Evolutionary conservation across 2,888 invertebrate genomes (phyloP).

Genomic region (Deilephila porcellus): DNA sequence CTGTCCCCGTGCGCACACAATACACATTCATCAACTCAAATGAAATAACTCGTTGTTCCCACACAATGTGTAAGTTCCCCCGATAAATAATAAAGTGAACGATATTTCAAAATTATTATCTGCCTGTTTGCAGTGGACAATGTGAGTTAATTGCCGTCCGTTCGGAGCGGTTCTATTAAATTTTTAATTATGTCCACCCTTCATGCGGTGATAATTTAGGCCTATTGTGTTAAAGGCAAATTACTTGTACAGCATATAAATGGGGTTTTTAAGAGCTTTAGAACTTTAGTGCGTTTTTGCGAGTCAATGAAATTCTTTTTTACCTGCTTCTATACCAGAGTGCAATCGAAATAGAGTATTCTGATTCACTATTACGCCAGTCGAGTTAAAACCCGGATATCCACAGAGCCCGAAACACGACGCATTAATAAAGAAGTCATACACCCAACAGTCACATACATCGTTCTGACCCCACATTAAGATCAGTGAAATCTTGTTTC

Average conservation of each 20-base stretch:
- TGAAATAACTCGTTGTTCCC: slow-evolving; percentile 9
- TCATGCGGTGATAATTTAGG: slow-evolving; percentile 9
- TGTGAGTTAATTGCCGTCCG: slow-evolving; percentile 23
- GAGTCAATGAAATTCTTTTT: no score
- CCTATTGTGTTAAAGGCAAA: slow-evolving; percentile 3
- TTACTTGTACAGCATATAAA: not conserved
- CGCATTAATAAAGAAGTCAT: no score
- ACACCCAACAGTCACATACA: no score
- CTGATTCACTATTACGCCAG: no score
- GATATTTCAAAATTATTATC: slow-evolving; percentile 24
- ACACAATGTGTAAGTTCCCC: slow-evolving; percentile 2
- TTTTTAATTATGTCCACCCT: slow-evolving; percentile 21
- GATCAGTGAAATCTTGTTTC: no score
- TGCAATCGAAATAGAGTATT: no score
- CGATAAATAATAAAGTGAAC: slow-evolving; percentile 24
- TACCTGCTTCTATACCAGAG: no score
- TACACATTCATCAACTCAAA: slow-evolving; percentile 21
- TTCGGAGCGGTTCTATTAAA: not conserved
- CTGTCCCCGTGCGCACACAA: slow-evolving; percentile 16
- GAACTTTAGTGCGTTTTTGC: not conserved
- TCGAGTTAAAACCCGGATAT: no score
- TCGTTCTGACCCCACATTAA: no score
- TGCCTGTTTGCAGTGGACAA: slow-evolving; percentile 6
- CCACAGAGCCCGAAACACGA: no score
- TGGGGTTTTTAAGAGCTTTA: not conserved